Evolutionary conservation across 2,888 invertebrate genomes (phyloP), one percentile per base, ranked within the genome.

Genomic region (Drosophila gaucha): DNA sequence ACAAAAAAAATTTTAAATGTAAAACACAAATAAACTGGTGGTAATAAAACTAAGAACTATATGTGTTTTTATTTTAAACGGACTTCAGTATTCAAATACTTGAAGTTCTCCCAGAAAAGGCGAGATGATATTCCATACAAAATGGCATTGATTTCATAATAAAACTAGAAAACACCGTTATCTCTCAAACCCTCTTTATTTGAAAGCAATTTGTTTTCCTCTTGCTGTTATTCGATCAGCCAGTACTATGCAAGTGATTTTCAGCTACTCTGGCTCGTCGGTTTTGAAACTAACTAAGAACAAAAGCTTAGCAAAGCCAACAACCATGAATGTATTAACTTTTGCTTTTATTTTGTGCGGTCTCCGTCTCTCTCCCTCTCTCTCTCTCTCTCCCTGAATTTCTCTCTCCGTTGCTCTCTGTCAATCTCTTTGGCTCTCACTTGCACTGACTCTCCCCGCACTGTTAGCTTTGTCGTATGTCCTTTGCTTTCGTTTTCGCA

Each of bases 401-500:
- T 38, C 22, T 22, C 10, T 22, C 22, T 6, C 31, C 22, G 10
- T 12, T 12, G 14, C 16, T 12, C 16, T 10, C 16, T 35, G 14
- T 49, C 30, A 50, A 28, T 56, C 22, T 41, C 22, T 39, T 24
- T 16, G n/a, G 49, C 84, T 67, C 67, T 63, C 62, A 30, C 18
- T 44, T 14, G 49, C 47, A 47, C 30, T 22, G 44, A 31, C 30
- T 58, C 56, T 36, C 39, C 50, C 63, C 55, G 36, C 43, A 46
- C 63, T 62, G 66, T 64, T 62, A 46, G 67, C 78, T 69, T 68
- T 78, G 63, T 72, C 72, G 63, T 51, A 14, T 75, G 78, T 84
- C 75, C 73, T 86, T 80, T 64, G 86, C 89, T 89, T 89, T 90
- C 86, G 89, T 78, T 88, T 82, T 83, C 77, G 74, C 79, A 82